These are phyloP conservation scores for Lampris incognitus DNA, from an alignment of 2,113 vertebrate species.

Conservation along the genomic window DNA sequence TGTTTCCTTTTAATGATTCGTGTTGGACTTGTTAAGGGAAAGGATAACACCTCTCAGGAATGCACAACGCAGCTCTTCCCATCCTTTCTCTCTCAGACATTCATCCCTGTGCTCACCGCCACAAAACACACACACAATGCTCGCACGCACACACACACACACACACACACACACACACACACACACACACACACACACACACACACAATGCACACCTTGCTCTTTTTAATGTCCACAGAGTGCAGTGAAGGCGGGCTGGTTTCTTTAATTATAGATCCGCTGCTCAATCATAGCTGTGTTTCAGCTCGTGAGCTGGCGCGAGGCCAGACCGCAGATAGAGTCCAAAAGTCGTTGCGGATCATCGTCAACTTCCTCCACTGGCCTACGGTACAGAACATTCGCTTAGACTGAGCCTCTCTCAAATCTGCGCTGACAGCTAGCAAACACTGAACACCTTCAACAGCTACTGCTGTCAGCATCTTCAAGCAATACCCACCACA, in stretches of 20 bases:
- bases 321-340: slow-evolving; percentile 56
- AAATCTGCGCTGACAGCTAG: slow-evolving; percentile 68
- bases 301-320: slow-evolving; percentile 46
- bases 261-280: slow-evolving; percentile 74
- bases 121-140: too few species aligned
- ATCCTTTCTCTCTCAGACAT: slow-evolving; percentile 19
- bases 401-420: slow-evolving; percentile 66
- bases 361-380: slow-evolving; percentile 59
- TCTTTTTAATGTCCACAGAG: background rate
- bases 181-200: background rate
- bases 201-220: background rate
- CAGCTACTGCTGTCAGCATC: slow-evolving; percentile 69
- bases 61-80: slow-evolving; percentile 37
- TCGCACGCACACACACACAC: too few species aligned
- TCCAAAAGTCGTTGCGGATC: slow-evolving; percentile 65
- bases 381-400: slow-evolving; percentile 67
- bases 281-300: slow-evolving; percentile 51
- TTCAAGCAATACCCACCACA: slow-evolving; percentile 53
- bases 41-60: slow-evolving; percentile 60
- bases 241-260: slow-evolving; percentile 19
- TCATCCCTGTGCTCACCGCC: background rate
- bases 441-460: slow-evolving; percentile 74
- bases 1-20: slow-evolving; percentile 66
- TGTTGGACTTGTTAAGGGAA: slow-evolving; percentile 64
- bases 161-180: too few species aligned